These are phyloP conservation scores for Microcebus lehilahytsara DNA, from an alignment of 2,113 vertebrate species.

Conservation along the genomic window DNA sequence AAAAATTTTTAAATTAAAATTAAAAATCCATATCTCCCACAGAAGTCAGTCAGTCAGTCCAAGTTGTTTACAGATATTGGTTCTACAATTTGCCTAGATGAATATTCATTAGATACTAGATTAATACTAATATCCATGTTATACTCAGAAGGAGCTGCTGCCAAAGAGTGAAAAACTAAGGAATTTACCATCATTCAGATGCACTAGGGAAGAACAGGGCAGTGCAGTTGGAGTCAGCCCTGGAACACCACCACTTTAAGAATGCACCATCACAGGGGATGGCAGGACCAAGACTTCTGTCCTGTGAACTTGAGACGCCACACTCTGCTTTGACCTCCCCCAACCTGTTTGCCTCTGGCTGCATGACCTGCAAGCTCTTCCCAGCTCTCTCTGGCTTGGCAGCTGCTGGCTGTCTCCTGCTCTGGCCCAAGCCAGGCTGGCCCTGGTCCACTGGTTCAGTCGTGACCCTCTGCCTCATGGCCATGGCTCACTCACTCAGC, in stretches of 20 bases:
- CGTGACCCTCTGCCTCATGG: background rate
- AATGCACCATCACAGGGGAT: background rate
- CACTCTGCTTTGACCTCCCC: background rate
- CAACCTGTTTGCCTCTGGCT: slow-evolving; percentile 20
- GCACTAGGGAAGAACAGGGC: background rate
- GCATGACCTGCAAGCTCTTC: background rate
- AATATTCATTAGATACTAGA: background rate
- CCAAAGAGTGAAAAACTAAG: background rate
- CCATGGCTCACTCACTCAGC: background rate
- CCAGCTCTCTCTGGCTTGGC: background rate
- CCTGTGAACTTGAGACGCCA: background rate
- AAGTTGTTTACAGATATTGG: background rate
- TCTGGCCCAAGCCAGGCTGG: background rate
- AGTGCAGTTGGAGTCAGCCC: background rate
- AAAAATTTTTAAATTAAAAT: background rate
- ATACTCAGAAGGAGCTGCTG: background rate
- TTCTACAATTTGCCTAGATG: background rate
- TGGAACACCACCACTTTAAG: background rate
- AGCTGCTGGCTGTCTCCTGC: background rate
- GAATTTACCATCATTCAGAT: background rate
- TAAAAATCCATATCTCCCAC: background rate
- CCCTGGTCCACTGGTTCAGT: background rate
- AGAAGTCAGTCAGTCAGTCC: background rate
- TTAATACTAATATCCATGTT: slow-evolving; percentile 10
- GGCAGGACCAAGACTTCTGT: background rate